Evolutionary conservation across 2,888 invertebrate genomes (phyloP), one percentile per base, ranked within the genome.

Genomic region (Trachelus stipa): DNA sequence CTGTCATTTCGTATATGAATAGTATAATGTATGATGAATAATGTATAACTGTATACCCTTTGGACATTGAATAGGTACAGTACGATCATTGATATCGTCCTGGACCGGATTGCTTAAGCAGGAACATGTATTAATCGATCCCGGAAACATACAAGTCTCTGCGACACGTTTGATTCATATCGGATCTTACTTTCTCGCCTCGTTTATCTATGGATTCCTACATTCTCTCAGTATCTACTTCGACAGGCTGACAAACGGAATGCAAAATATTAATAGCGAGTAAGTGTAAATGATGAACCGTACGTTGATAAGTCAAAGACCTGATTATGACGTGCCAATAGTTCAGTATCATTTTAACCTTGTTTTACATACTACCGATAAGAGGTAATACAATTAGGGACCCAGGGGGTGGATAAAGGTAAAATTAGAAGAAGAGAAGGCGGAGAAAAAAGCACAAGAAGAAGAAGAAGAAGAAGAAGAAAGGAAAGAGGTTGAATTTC

Each of bases 401-500:
- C 9, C 15, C 74, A 23, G 37, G 11, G 74, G 11, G 11, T 74
- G 74, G 35, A 35, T 74, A 23, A 78, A 75, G 79, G 79, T 68
- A 76, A 68, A 76, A 68, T 56, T 76, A 77, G n/a, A 77, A 73
- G 80, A 78, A 69, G 76, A 79, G 73, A 75, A 80, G 74, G 12
- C 23, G 34, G 71, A 68, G 69, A 68, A n/a, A 34, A 31, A 40
- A n/a, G 76, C 37, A 30, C 35, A 23, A n/a, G 35, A 76, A 68
- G 37, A 37, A 69, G 69, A 76, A 56, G 68, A 73, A 34, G 73
- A 73, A 79, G 15, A 68, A 31, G 74, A 68, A 74, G 76, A 15
- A 68, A 31, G 74, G 15, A 77, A 82, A 77, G 80, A 80, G 84
- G 85, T 84, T 84, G 87, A 84, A 88, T 89, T 91, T 91, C 91